Percentiles rank a stretch among this genome's conserved stretches.
These are phyloP conservation scores for Macropis europaea DNA, from an alignment of 2,888 invertebrate species.

Conservation along the genomic window DNA sequence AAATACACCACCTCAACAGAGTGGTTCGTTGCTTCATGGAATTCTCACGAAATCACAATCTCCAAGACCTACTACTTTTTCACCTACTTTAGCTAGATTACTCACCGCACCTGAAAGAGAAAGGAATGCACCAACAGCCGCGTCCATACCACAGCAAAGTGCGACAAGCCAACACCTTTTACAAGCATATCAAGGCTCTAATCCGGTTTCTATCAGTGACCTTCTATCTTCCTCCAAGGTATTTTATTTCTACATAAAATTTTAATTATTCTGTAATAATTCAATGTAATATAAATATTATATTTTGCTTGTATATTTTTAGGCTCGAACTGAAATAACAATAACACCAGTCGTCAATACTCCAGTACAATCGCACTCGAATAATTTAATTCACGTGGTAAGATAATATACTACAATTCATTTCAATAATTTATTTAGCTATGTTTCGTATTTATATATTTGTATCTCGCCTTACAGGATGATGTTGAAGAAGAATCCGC, in stretches of 20 bases:
- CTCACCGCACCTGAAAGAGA: slow-evolving; percentile 85
- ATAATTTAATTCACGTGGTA: slow-evolving; percentile 76
- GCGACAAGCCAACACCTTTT: slow-evolving; percentile 73
- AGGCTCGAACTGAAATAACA: slow-evolving; percentile 84
- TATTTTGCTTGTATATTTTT: slow-evolving; percentile 61
- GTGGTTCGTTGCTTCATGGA: slow-evolving; percentile 87
- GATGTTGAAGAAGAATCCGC: slow-evolving; percentile 81
- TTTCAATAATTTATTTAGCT: background rate
- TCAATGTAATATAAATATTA: background rate
- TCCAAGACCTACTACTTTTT: slow-evolving; percentile 85
- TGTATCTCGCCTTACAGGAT: slow-evolving; percentile 74
- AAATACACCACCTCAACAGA: slow-evolving; percentile 80
- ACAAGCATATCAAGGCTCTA: slow-evolving; percentile 76
- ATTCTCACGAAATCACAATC: slow-evolving; percentile 85
- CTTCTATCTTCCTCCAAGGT: slow-evolving; percentile 81
- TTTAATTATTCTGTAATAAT: background rate
- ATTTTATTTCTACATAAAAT: slow-evolving; percentile 27
- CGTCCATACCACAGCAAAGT: slow-evolving; percentile 69
- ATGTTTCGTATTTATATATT: background rate
- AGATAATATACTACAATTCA: slow-evolving; percentile 36
- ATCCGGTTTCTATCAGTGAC: slow-evolving; percentile 80
- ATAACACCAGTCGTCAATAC: slow-evolving; percentile 82
- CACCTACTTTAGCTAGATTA: slow-evolving; percentile 90
- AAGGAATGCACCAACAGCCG: slow-evolving; percentile 70
- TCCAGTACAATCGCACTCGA: slow-evolving; percentile 72